Evolutionary conservation across 2,888 invertebrate genomes (phyloP), one percentile per base, ranked within the genome.

Genomic region (Dexiosoma caninum): DNA sequence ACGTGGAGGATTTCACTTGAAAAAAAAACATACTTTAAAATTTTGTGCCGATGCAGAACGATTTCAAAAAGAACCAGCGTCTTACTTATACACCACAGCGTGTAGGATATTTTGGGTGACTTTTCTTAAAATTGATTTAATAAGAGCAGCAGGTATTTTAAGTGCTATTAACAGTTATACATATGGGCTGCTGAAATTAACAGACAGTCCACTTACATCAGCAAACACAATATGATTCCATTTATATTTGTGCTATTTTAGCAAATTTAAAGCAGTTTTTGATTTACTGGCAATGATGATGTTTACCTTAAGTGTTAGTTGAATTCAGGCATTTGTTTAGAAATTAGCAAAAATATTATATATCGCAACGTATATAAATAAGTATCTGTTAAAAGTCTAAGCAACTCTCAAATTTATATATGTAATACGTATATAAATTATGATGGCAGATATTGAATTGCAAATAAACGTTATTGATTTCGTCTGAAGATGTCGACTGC

Each of bases 271-370:
- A 66, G 0, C 16, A 57, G 57, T 16, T 32, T 74, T 57, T 55
- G 40, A 75, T 59, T 49, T 59, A 59, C 44, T 72, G 55, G 4
- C 53, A 72, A 55, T 72, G 23, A 55, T 64, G 53, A 49, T 67
- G 67, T 75, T 67, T 75, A 59, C 49, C 49, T 75, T 32, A 49
- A 40, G 66, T 23, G 35, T 49, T 59, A 19, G 44, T 27, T 16
- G 32, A 57, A 35, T 57, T 57, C 10, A 14, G 35, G 14, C 64
- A 2, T 16, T 1, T 44, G 30, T 14, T 42, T 7, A 27, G 10
- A 53, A n/a, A 42, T 42, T 23, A 27, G n/a, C 51, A 66, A 40
- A 27, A 27, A 49, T 27, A 51, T 35, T n/a, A 46, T n/a, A n/a
- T 64, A 49, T 37, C 14, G 64, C 37, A 55, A 53, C 19, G 10